Conservation (phyloP, 2,888 invertebrate genomes). For the Acrobasis suavella region DNA sequence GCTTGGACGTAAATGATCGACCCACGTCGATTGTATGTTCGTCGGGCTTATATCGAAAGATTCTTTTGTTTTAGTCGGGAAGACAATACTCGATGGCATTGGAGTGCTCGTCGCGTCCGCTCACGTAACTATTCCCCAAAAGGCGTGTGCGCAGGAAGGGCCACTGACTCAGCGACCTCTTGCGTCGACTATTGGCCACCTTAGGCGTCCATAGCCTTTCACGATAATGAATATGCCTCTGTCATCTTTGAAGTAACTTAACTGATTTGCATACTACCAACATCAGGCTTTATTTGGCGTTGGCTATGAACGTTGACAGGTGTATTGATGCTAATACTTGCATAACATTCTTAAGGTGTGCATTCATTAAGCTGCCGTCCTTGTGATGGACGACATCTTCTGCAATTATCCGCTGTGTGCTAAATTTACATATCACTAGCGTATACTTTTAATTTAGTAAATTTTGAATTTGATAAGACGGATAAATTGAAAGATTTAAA, state of each 20-base stretch:
- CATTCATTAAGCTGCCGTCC: slow-evolving; percentile 19
- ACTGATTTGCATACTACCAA: slow-evolving; percentile 61
- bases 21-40: background rate
- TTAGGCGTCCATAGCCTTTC: slow-evolving; percentile 58
- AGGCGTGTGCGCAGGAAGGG: slow-evolving; percentile 71
- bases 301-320: slow-evolving; percentile 35
- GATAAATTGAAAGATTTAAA: background rate
- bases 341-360: slow-evolving; percentile 22
- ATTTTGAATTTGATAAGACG: background rate
- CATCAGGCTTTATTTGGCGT: slow-evolving; percentile 46
- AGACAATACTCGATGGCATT: slow-evolving; percentile 60
- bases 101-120: slow-evolving; percentile 63
- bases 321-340: slow-evolving; percentile 34
- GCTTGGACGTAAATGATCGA: slow-evolving; percentile 10
- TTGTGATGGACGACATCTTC: slow-evolving; percentile 6
- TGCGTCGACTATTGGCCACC: slow-evolving; percentile 44
- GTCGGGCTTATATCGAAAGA: slow-evolving; percentile 10
- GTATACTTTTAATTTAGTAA: background rate
- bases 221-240: slow-evolving; percentile 57
- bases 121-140: slow-evolving; percentile 73
- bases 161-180: slow-evolving; percentile 72
- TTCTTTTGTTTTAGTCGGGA: slow-evolving; percentile 31
- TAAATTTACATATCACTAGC: slow-evolving; percentile 6
- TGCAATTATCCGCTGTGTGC: background rate
- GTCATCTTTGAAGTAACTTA: slow-evolving; percentile 58